Conservation (phyloP, 2,797 vertebrate genomes). For the Tauraco hartlaubi region DNA sequence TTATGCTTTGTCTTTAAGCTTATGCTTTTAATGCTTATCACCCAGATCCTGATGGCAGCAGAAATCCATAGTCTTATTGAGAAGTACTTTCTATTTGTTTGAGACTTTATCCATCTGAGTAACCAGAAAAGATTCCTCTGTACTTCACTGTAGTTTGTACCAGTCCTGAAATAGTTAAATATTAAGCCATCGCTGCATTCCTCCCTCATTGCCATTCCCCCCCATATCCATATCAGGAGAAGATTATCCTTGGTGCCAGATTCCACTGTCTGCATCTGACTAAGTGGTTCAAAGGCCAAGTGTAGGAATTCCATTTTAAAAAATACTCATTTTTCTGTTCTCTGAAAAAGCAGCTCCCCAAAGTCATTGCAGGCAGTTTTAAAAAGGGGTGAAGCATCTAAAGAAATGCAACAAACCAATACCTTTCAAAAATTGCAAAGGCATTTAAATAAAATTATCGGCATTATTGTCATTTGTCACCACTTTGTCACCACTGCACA, state of each 20-base stretch:
- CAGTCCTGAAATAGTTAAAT: slow-evolving; percentile 50
- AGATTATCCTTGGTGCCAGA: slow-evolving; percentile 67
- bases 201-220: slow-evolving; percentile 48
- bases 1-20: not conserved
- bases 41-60: not conserved
- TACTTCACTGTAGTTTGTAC: not conserved
- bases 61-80: not conserved
- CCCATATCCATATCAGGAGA: slow-evolving; percentile 62
- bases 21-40: not conserved
- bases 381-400: not conserved
- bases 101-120: not conserved
- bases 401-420: not conserved
- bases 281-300: slow-evolving; percentile 57
- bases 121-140: not conserved
- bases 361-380: not conserved
- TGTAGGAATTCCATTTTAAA: slow-evolving; percentile 29
- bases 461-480: not conserved
- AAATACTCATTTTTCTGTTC: not conserved
- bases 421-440: not conserved
- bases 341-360: not conserved
- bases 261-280: slow-evolving; percentile 68
- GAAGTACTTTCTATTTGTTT: not conserved
- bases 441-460: not conserved
- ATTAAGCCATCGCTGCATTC: slow-evolving; percentile 57
- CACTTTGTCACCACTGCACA: not conserved